Conservation (phyloP, 2,113 vertebrate species). For the Triplophysa dalaica region DNA sequence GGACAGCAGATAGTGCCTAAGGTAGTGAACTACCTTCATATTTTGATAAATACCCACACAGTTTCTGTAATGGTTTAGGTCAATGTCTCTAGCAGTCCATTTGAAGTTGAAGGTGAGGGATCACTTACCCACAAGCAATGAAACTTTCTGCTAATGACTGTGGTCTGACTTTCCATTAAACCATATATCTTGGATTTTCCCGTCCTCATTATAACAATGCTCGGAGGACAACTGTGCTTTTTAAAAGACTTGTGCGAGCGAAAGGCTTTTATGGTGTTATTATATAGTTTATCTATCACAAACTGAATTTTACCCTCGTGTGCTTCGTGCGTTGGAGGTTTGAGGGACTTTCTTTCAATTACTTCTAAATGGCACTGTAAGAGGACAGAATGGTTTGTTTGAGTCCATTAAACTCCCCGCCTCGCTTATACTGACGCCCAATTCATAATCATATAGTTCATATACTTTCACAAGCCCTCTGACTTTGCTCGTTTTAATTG, state of each 20-base stretch:
- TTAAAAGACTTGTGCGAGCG: not conserved
- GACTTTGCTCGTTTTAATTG: constrained; percentile 40
- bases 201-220: constrained; percentile 12
- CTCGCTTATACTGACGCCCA: not conserved
- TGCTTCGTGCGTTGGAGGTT: not conserved
- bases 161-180: constrained; percentile 45
- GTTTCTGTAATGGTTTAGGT: constrained; percentile 47
- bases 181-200: constrained; percentile 20
- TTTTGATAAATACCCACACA: constrained; percentile 41
- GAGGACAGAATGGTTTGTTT: constrained; percentile 22
- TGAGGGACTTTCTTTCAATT: constrained; percentile 25
- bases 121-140: constrained; percentile 21
- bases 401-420: not conserved
- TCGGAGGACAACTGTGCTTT: not conserved
- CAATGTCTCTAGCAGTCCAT: constrained; percentile 37
- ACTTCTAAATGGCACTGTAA: not conserved
- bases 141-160: constrained; percentile 23
- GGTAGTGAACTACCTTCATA: constrained; percentile 19
- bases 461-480: constrained; percentile 19
- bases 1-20: constrained; percentile 6
- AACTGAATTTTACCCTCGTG: constrained; percentile 13
- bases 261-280: not conserved
- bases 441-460: constrained; percentile 43
- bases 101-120: constrained; percentile 49
- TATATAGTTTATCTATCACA: constrained; percentile 3